Evolutionary conservation across 2,888 invertebrate species (phyloP), one percentile per base, ranked within the genome.

Genomic region (Heteromurus nitidus): DNA sequence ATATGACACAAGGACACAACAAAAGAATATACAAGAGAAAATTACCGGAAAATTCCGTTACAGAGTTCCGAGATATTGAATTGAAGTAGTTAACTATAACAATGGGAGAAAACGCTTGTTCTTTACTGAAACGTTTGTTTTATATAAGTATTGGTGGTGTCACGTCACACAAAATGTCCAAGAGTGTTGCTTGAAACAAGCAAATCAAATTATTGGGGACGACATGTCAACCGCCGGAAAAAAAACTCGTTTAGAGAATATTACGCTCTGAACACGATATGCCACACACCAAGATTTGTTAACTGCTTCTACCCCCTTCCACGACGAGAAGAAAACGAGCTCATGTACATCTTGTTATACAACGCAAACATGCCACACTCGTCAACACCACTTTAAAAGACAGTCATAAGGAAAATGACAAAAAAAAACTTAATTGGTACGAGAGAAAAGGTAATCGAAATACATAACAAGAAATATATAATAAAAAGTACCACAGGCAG

Each of bases 201-300:
- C n/a, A n/a, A n/a, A n/a, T n/a, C n/a, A n/a, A n/a, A n/a, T n/a
- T n/a, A n/a, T n/a, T n/a, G n/a, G n/a, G n/a, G n/a, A n/a, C n/a
- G n/a, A n/a, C n/a, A n/a, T 36, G 47, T 47, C n/a, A n/a, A 47
- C 47, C 47, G 11, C 53, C 9, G 7, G 9, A 42, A 42, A 13
- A 42, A 26, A 24, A n/a, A 58, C 26, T 42, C 18, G 31, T 60
- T 16, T 20, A 28, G 28, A 30, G 28, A 69, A n/a, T n/a, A 5
- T 47, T 16, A 47, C 3, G 47, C 11, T 50, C 50, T 67, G 67
- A 42, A n/a, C n/a, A n/a, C 50, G 20, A 26, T 42, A 22, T 36
- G 60, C 70, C 70, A 70, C 70, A 70, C 70, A 70, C 70, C 18
- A 44, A 70, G 70, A 70, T 24, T n/a, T 44, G n/a, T 47, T 47